Percentiles rank a stretch among this genome's conserved stretches.
These are phyloP conservation scores for Drosophila mayaguana DNA, from an alignment of 2,888 invertebrate species.

Conservation along the genomic window DNA sequence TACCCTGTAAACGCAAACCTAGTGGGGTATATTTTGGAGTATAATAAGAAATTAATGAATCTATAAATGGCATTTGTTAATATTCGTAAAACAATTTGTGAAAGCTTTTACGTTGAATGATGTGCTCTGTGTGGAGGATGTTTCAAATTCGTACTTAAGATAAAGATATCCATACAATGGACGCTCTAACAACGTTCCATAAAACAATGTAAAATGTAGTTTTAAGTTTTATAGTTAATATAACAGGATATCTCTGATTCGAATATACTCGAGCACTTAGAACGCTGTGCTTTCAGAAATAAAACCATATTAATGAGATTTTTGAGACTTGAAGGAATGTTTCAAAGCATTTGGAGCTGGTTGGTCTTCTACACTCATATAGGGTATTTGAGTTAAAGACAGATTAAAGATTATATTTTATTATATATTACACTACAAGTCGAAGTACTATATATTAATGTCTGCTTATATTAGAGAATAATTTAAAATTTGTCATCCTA, in stretches of 20 bases:
- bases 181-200: too few relatives aligned
- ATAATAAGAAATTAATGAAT: neutral
- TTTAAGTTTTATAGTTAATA: neutral
- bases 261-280: too few relatives aligned
- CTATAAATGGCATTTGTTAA: too few relatives aligned
- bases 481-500: too few relatives aligned
- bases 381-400: neutral
- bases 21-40: neutral
- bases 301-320: neutral
- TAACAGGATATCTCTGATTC: neutral
- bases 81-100: too few relatives aligned
- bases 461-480: too few relatives aligned
- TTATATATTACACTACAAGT: too few relatives aligned
- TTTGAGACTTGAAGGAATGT: neutral
- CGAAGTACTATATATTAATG: too few relatives aligned
- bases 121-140: neutral
- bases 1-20: neutral
- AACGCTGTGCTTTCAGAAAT: neutral
- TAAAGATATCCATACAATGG: too few relatives aligned
- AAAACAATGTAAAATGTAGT: too few relatives aligned
- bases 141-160: neutral
- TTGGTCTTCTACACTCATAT: neutral
- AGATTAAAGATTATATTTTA: too few relatives aligned
- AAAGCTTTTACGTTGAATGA: too few relatives aligned
- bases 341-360: neutral